Conservation (phyloP, 2,113 vertebrate species). For the Pollimyrus isidori region DNA sequence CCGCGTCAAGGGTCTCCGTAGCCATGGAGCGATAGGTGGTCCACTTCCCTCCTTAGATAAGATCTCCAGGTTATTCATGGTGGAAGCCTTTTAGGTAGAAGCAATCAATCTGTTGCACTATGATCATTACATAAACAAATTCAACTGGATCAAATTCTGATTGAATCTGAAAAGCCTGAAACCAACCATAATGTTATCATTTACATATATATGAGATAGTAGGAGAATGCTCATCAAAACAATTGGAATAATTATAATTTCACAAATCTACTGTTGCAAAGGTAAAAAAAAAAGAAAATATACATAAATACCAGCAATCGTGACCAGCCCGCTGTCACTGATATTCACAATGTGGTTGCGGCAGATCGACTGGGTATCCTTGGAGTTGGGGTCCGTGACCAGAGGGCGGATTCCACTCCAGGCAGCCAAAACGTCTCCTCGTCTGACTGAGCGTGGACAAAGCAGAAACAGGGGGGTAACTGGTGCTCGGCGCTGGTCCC, state of each 20-base stretch:
- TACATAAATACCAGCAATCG: constrained; percentile 77
- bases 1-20: constrained; percentile 76
- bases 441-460: constrained; percentile 67
- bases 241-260: background rate
- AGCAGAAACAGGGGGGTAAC: background rate
- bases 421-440: constrained; percentile 90
- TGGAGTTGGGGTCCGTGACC: constrained; percentile 87
- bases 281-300: background rate
- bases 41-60: constrained; percentile 85
- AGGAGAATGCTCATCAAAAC: background rate
- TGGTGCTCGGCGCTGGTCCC: background rate
- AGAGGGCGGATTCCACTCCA: constrained; percentile 97
- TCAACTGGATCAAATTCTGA: constrained; percentile 1
- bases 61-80: constrained; percentile 10
- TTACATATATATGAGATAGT: background rate
- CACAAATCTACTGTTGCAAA: background rate
- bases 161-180: constrained; percentile 5
- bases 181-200: background rate
- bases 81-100: background rate
- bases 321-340: constrained; percentile 81
- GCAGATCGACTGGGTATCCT: constrained; percentile 91
- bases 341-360: constrained; percentile 84
- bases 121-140: background rate
- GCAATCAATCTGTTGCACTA: background rate
- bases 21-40: constrained; percentile 96